Percentiles rank a stretch among this genome's conserved stretches.
Conservation (phyloP, 2,888 invertebrate genomes). For the Ditula angustiorana region DNA sequence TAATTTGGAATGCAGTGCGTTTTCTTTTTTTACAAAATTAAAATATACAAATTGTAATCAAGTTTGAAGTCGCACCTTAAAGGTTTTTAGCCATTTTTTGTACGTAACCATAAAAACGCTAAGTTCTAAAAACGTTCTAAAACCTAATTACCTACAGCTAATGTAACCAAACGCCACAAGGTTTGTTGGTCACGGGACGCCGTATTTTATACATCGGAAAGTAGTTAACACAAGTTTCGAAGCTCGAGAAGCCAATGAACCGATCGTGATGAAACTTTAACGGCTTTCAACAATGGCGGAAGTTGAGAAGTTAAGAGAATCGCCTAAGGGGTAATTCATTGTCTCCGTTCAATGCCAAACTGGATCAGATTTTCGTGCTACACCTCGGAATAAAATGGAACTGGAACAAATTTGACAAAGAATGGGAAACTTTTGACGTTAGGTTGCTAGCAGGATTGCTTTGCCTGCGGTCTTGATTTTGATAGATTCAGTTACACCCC, state of each 20-base stretch:
- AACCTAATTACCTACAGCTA: no score
- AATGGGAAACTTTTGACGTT: not conserved
- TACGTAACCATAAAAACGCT: no score
- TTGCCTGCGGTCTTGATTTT: not conserved
- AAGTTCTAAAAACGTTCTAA: no score
- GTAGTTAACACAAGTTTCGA: constrained; percentile 19
- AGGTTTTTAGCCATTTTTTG: no score
- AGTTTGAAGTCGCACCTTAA: no score
- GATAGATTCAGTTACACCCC: not conserved
- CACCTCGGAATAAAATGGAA: constrained; percentile 34
- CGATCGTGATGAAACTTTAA: constrained; percentile 46
- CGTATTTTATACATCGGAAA: constrained; percentile 23
- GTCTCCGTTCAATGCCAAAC: constrained; percentile 41
- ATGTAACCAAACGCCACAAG: not conserved
- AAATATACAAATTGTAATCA: no score
- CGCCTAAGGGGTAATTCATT: constrained; percentile 44
- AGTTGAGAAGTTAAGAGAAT: constrained; percentile 45
- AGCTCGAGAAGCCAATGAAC: constrained; percentile 47
- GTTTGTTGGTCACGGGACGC: not conserved
- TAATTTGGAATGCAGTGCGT: no score
- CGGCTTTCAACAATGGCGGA: constrained; percentile 40
- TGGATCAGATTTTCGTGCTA: constrained; percentile 39
- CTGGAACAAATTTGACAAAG: not conserved
- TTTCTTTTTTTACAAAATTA: no score
- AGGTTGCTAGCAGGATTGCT: not conserved